Evolutionary conservation across 2,113 vertebrate species (phyloP).

Genomic region (Gila orcuttii): DNA sequence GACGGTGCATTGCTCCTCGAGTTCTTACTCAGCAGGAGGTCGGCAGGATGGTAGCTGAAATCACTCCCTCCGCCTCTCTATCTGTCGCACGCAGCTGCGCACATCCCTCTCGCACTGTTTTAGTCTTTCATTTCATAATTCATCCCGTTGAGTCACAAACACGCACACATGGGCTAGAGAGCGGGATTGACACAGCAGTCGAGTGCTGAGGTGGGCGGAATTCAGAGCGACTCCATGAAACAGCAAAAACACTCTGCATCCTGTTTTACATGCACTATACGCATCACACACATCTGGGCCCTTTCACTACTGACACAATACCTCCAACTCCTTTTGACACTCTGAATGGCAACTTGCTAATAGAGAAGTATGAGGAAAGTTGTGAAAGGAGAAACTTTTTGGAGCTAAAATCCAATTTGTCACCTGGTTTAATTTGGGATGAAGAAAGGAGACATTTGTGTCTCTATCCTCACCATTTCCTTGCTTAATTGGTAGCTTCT

Average conservation of each 20-base stretch:
- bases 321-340: background rate
- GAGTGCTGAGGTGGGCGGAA: conserved; percentile 54
- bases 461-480: background rate
- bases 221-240: conserved; percentile 46
- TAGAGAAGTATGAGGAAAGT: conserved; percentile 29
- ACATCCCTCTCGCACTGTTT: conserved; percentile 39
- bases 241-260: conserved; percentile 39
- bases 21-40: conserved; percentile 42
- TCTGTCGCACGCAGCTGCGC: conserved; percentile 43
- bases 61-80: conserved; percentile 40
- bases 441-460: conserved; percentile 1
- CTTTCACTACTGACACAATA: conserved; percentile 51
- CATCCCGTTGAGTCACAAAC: conserved; percentile 53
- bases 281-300: conserved; percentile 46
- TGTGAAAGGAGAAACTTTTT: conserved; percentile 20
- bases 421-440: conserved; percentile 8
- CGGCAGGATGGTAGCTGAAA: conserved; percentile 33
- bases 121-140: conserved; percentile 50
- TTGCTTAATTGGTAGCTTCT: conserved; percentile 24
- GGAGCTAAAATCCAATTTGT: conserved; percentile 13
- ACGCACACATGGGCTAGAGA: background rate
- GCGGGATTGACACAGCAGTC: background rate
- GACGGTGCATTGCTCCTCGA: conserved; percentile 2
- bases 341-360: conserved; percentile 24
- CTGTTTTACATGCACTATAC: conserved; percentile 41